These are phyloP conservation scores for Heliothis peltigera DNA, from an alignment of 2,888 invertebrate genomes.

Conservation along the genomic window DNA sequence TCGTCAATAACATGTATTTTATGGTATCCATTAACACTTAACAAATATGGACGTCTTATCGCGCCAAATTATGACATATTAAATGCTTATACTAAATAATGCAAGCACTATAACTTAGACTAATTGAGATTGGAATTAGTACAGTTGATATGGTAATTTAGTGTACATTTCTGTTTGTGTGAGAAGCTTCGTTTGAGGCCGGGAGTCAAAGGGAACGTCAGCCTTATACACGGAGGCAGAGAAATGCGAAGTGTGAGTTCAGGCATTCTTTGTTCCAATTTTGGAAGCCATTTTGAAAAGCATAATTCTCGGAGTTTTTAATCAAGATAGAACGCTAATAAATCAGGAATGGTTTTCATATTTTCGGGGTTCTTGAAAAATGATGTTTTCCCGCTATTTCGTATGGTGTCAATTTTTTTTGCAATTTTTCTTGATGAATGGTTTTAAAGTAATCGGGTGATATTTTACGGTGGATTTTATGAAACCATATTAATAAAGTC, in stretches of 20 bases:
- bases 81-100: conserved; percentile 26
- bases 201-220: conserved; percentile 41
- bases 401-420: no score
- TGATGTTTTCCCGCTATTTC: background rate
- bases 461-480: background rate
- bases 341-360: background rate
- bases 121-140: conserved; percentile 35
- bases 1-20: no score
- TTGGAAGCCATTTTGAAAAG: conserved; percentile 5
- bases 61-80: conserved; percentile 13
- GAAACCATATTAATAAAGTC: background rate
- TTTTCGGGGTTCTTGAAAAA: background rate
- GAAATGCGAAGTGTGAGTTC: conserved; percentile 9
- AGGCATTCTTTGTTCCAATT: conserved; percentile 18
- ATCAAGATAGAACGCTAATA: background rate
- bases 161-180: conserved; percentile 18
- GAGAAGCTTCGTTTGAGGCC: conserved; percentile 1
- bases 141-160: conserved; percentile 35
- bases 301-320: conserved; percentile 2
- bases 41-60: conserved; percentile 27
- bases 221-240: conserved; percentile 32
- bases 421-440: no score
- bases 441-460: background rate
- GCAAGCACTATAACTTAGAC: conserved; percentile 22
- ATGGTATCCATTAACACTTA: no score